Evolutionary conservation across 2,113 vertebrate species (phyloP).

Genomic region (Fulica atra): DNA sequence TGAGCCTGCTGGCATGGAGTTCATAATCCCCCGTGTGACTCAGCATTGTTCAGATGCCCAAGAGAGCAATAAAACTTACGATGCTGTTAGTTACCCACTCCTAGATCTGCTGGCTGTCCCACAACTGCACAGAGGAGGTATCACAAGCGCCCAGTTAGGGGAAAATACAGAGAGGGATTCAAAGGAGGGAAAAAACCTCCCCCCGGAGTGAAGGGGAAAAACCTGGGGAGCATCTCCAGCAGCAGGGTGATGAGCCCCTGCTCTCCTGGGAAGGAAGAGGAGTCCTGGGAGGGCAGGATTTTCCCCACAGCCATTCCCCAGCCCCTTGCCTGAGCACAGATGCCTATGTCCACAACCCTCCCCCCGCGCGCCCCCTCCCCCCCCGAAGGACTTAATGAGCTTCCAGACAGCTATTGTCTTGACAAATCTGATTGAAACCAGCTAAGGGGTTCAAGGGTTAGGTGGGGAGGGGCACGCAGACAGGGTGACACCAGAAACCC

Average conservation of each 20-base stretch:
- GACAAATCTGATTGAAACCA: constrained; percentile 35
- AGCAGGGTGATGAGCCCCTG: fast-evolving
- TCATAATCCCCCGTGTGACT: not conserved
- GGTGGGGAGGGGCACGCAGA: not conserved
- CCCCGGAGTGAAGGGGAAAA: not conserved
- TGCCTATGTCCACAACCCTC: constrained; percentile 9
- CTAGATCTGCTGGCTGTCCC: not conserved
- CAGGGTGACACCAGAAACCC: not conserved
- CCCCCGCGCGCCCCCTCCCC: too few relatives aligned
- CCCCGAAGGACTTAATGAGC: constrained; percentile 13
- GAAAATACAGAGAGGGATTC: fast-evolving
- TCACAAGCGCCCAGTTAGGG: fast-evolving
- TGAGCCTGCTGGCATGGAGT: not conserved
- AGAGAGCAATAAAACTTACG: not conserved
- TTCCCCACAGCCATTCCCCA: not conserved
- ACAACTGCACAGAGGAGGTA: not conserved
- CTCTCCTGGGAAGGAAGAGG: not conserved
- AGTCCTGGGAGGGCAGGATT: not conserved
- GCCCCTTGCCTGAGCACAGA: not conserved
- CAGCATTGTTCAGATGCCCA: not conserved
- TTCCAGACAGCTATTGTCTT: constrained; percentile 53
- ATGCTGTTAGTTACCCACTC: not conserved
- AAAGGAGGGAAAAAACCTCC: not conserved
- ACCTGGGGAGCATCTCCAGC: not conserved
- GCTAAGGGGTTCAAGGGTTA: constrained; percentile 36